phyloP scores from a whole-genome alignment of 1,140 invertebrate species.

The Sinella curviseta region DNA sequence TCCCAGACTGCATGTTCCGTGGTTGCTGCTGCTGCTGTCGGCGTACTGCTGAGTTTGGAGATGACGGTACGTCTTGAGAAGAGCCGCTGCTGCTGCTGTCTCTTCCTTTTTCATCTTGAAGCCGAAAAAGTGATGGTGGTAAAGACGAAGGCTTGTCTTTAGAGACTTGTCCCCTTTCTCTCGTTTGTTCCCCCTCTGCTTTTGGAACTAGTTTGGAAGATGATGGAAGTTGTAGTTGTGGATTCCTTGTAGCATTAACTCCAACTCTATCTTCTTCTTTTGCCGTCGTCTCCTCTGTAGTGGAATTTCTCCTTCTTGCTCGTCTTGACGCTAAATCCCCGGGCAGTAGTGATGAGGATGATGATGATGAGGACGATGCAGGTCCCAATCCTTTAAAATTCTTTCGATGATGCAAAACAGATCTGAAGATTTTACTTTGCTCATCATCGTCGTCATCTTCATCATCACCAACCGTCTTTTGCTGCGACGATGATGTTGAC shows the following conservation, averaged over 20 bases:
- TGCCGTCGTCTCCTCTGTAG: neutral
- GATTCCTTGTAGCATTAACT: neutral
- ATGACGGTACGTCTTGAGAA: neutral
- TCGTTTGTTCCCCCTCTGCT: neutral
- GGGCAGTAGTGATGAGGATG: neutral
- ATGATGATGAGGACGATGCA: too few relatives aligned
- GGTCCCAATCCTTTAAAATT: neutral
- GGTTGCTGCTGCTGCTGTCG: neutral
- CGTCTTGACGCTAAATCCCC: neutral
- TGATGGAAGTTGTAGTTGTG: neutral
- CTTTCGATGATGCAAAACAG: neutral
- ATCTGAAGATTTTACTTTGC: neutral
- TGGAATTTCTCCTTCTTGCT: neutral
- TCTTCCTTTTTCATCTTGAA: neutral
- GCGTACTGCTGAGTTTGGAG: neutral
- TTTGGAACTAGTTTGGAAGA: too few relatives aligned
- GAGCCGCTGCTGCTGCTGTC: neutral
- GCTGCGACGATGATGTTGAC: neutral
- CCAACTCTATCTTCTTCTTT: neutral
- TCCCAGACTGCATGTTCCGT: neutral
- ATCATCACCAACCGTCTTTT: neutral
- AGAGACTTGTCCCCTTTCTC: neutral
- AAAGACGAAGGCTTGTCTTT: neutral
- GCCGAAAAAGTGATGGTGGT: neutral
- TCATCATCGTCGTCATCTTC: neutral